Percentiles rank a stretch among this genome's conserved stretches.
Evolutionary conservation across 2,113 vertebrate species (phyloP).

Genomic region (Actinemys pallida): DNA sequence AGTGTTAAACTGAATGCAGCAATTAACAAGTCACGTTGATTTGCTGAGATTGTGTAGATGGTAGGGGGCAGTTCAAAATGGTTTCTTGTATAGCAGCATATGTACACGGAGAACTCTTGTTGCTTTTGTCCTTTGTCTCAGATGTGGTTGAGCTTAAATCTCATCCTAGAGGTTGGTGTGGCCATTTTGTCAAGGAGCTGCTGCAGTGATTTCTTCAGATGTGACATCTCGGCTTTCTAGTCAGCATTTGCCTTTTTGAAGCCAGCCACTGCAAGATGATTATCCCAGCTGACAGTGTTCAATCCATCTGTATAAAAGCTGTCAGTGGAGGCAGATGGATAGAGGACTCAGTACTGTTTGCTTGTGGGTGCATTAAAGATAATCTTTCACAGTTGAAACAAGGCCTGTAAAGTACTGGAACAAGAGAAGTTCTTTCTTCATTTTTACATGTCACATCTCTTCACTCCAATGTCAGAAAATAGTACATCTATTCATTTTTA

Average conservation of each 20-base stretch:
- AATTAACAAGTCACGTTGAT: background rate
- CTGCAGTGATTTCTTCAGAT: background rate
- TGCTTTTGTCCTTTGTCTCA: background rate
- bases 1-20: background rate
- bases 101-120: background rate
- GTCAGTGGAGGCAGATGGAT: background rate
- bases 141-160: rapidly evolving
- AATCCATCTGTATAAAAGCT: background rate
- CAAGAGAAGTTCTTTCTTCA: background rate
- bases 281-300: background rate
- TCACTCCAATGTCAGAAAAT: background rate
- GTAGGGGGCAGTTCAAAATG: background rate
- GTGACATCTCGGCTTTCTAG: background rate
- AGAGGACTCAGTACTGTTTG: background rate
- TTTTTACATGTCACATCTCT: background rate
- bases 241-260: background rate
- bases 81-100: background rate
- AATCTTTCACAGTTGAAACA: background rate
- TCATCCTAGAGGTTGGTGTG: background rate
- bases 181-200: background rate
- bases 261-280: background rate
- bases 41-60: background rate
- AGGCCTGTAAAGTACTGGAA: background rate
- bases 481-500: slow-evolving; percentile 6
- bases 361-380: background rate